Base-by-base conservation (phyloP, 1,140 invertebrate genomes). In the Condylostylus longicornis region DNA sequence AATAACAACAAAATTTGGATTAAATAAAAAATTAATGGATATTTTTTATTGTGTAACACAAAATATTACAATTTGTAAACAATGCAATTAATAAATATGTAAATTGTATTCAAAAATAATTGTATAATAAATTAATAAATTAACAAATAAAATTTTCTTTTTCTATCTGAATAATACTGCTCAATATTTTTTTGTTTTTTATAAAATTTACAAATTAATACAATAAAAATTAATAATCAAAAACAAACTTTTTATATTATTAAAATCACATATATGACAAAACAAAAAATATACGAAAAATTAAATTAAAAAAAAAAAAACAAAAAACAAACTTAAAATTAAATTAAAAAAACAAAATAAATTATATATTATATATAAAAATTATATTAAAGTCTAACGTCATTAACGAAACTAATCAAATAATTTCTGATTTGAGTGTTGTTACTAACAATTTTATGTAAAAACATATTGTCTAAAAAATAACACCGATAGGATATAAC, bases 401-500 rank as follows among this genome's bases (percentile, higher is more conserved):
- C 39, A 39, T 58, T 15, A 48, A 54, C 30, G 55, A 55, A 51
- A 48, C 51, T 42, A 53, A 56, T 49, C 50, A 53, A 41, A 45
- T 56, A 37, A 48, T 54, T 37, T 49, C 50, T 33, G 55, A 58
- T 38, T 49, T 56, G 22, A 54, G 47, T 40, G 44, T 58, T 35
- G 48, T 58, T 44, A 56, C 55, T 33, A 58, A 58, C 46, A 54
- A 58, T 47, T 58, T 58, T 42, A 58, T 58, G 53, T 58, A 50
- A 53, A 44, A 40, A n/a, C n/a, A n/a, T n/a, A n/a, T n/a, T n/a
- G n/a, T n/a, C n/a, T n/a, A n/a, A n/a, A n/a, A n/a, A n/a, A n/a
- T n/a, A n/a, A n/a, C n/a, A n/a, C n/a, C n/a, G n/a, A n/a, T n/a
- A n/a, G n/a, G n/a, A 27, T 4, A 27, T 27, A 27, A 27, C 14